Conservation (phyloP, 2,797 vertebrate species). For the Sebastes minor region DNA sequence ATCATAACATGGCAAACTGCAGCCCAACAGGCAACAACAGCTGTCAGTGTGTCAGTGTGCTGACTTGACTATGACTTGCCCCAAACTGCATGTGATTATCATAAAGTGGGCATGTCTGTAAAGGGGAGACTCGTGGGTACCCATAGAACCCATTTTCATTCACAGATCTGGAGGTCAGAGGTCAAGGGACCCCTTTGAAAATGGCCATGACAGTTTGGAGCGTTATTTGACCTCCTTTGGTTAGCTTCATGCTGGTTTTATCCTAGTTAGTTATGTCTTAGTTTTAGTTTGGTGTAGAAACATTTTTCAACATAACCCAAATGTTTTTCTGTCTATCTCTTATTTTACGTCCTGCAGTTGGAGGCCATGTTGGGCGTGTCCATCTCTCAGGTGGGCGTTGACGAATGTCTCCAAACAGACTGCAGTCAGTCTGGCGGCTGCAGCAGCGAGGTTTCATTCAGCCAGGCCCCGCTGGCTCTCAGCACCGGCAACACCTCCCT, state of each 20-base stretch:
- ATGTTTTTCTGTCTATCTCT: background rate
- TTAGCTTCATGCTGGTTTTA: background rate
- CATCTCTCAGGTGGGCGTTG: constrained; percentile 85
- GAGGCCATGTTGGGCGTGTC: constrained; percentile 83
- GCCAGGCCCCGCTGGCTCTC: constrained; percentile 78
- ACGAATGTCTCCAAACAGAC: constrained; percentile 83
- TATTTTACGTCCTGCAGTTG: constrained; percentile 72
- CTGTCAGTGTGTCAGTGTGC: too few species aligned
- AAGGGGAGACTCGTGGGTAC: too few species aligned
- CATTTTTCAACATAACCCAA: background rate
- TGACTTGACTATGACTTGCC: too few species aligned
- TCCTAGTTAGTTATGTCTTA: background rate
- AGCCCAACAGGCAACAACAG: too few species aligned
- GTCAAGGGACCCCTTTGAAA: too few species aligned
- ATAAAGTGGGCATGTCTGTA: too few species aligned
- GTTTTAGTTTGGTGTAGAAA: background rate
- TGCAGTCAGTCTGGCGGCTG: constrained; percentile 85
- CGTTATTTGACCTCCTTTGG: too few species aligned
- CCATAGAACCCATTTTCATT: too few species aligned
- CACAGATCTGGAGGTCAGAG: too few species aligned
- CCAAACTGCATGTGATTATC: too few species aligned
- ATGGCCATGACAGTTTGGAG: too few species aligned
- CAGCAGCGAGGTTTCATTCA: constrained; percentile 78
- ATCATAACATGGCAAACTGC: too few species aligned
- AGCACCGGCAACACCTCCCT: constrained; percentile 80